phyloP scores from a whole-genome alignment of 2,888 invertebrate species.

The Anorthoa munda region DNA sequence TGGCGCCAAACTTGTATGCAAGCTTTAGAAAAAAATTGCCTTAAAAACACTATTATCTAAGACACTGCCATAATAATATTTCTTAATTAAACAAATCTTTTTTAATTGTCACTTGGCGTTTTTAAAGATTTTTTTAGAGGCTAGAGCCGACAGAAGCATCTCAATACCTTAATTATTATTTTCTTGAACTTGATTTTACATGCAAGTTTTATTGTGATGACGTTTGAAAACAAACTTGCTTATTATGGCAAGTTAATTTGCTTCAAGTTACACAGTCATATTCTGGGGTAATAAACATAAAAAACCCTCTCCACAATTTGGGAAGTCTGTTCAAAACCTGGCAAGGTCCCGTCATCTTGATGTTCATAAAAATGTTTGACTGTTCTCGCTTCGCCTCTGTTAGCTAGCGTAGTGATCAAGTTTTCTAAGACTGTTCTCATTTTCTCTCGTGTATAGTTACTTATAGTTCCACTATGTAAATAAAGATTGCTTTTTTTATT shows the following conservation, averaged over 20 bases:
- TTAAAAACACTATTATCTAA: slow-evolving; percentile 9
- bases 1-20: not conserved
- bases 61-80: slow-evolving; percentile 12
- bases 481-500: slow-evolving; percentile 53
- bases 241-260: not conserved
- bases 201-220: not conserved
- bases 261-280: too few relatives aligned
- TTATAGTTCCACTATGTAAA: slow-evolving; percentile 45
- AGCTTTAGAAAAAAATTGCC: slow-evolving; percentile 9
- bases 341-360: too few relatives aligned
- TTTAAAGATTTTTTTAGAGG: slow-evolving; percentile 1
- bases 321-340: too few relatives aligned
- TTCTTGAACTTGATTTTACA: too few relatives aligned
- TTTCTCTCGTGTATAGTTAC: slow-evolving; percentile 22
- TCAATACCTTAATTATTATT: too few relatives aligned
- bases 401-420: slow-evolving; percentile 3
- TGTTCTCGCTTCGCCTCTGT: not conserved
- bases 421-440: slow-evolving; percentile 47
- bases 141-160: not conserved
- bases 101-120: not conserved
- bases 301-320: too few relatives aligned
- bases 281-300: too few relatives aligned
- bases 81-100: not conserved
- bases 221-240: too few relatives aligned
- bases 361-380: too few relatives aligned